A percentile compares a stretch with the other conserved stretches of the same genome.
Evolutionary conservation across 1,140 invertebrate genomes (phyloP).

Genomic region (Protaetia brevitarsis): DNA sequence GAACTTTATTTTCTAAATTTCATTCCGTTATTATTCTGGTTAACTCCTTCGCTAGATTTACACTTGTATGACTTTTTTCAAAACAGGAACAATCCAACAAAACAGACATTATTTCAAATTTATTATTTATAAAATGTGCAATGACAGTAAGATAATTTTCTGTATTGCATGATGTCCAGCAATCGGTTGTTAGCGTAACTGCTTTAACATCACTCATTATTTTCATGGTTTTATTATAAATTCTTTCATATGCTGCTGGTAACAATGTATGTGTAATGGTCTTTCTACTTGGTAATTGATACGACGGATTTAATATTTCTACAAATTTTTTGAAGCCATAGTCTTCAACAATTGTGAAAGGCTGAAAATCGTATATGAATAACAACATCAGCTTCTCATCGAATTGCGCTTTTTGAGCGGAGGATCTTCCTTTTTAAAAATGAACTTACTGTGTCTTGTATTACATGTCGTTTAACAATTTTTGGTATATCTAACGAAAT

Average conservation of each 20-base stretch:
- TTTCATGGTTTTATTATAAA: neutral
- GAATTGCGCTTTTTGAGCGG: too few species aligned
- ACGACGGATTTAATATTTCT: constrained; percentile 36
- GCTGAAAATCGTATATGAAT: constrained; percentile 37
- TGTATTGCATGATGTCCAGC: constrained; percentile 28
- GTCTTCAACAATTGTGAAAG: constrained; percentile 40
- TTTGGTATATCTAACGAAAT: neutral
- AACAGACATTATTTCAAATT: constrained; percentile 28
- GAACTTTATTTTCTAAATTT: constrained; percentile 35
- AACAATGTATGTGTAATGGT: constrained; percentile 27
- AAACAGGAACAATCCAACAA: constrained; percentile 29
- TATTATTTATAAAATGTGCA: constrained; percentile 29
- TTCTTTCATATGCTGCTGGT: constrained; percentile 21
- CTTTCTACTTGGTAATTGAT: constrained; percentile 38
- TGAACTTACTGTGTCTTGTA: too few species aligned
- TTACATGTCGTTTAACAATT: too few species aligned
- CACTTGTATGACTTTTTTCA: constrained; percentile 27
- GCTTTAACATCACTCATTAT: neutral
- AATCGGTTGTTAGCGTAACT: constrained; percentile 27
- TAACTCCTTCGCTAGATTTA: constrained; percentile 24
- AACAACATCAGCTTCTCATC: constrained; percentile 27
- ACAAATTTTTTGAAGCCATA: constrained; percentile 36
- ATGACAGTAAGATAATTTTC: constrained; percentile 30
- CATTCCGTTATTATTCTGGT: constrained; percentile 27
- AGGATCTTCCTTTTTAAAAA: too few species aligned